Base-by-base conservation (phyloP, 2,888 invertebrate genomes). In the Leucophenga maculata region DNA sequence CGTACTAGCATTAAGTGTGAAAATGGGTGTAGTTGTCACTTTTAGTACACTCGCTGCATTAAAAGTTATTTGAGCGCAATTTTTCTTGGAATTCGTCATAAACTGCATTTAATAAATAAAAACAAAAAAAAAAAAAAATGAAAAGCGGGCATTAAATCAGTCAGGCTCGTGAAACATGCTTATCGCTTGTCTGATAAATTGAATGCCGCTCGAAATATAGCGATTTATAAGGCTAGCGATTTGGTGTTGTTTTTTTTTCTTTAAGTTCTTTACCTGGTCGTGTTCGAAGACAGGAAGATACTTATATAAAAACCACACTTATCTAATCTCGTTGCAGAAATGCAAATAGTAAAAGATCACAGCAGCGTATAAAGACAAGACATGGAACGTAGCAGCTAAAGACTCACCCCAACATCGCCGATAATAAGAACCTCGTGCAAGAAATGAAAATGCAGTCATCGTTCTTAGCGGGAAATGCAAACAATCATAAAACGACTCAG, bases 251-350 rank as follows among this genome's bases (percentile, higher is more conserved):
- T 39, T 39, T 54, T 62, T 70, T 46, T 67, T 67, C 16, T n/a
- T 50, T 22, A 20, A 44, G 14, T 48, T 32, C 20, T 48, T 64
- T 64, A 64, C 62, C 62, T 64, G 62, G 20, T 18, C 57, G 9
- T 14, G 57, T 57, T 26, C 31, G 26, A 26, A 14, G 46, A 84
- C 84, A 83, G 84, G 82, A 83, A 83, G 84, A 81, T 76, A 73
- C 72, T 67, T 65, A 72, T 68, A 60, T 62, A 31, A 59, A 32
- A 59, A 31, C 20, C 46, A 13, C 64, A 72, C 80, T 83, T 85
- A 85, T 86, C 85, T 85, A 83, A 85, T 85, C 85, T 62, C 76
- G 74, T 74, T 83, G 80, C 78, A 79, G 79, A 81, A 83, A 85
- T 85, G 85, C 83, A 85, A 85, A 85, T 84, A 86, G 74, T 69